phyloP scores from a whole-genome alignment of 92 coral and sea anemone genomes.

The Epizoanthus illoricatus region DNA sequence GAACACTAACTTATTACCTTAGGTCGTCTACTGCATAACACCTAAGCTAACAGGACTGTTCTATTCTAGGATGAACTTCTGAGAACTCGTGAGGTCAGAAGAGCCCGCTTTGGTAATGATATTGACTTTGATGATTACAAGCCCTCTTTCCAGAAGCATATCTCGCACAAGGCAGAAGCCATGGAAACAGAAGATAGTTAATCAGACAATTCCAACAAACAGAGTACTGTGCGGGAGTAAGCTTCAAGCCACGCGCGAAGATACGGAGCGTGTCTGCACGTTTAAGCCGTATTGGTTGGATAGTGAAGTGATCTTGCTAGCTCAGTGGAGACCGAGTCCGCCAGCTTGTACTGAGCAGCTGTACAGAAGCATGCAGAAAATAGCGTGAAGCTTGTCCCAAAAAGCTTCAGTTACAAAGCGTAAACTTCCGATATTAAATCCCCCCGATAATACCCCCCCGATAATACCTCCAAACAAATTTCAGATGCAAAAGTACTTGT shows the following conservation, averaged over 20 bases:
- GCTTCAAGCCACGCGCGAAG: neutral
- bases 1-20: no score
- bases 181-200: slow-evolving; percentile 77
- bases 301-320: no score
- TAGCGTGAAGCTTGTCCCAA: no score
- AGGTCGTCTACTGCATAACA: neutral
- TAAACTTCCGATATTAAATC: no score
- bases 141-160: slow-evolving; percentile 92
- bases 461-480: no score
- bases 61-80: slow-evolving; percentile 80
- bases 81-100: slow-evolving; percentile 77
- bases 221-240: neutral
- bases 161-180: slow-evolving; percentile 69
- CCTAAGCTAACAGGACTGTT: neutral
- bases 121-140: slow-evolving; percentile 90
- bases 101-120: slow-evolving; percentile 84
- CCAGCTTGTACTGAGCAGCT: no score
- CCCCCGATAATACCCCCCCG: no score
- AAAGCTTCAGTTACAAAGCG: no score
- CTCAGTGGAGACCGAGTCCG: no score
- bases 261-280: neutral
- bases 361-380: no score
- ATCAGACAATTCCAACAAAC: neutral
- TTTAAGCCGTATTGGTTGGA: no score
- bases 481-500: no score